A percentile compares a stretch with the other conserved stretches of the same genome.
Conservation (phyloP, 2,797 vertebrate species). For the Pyrocephalus nanus region DNA sequence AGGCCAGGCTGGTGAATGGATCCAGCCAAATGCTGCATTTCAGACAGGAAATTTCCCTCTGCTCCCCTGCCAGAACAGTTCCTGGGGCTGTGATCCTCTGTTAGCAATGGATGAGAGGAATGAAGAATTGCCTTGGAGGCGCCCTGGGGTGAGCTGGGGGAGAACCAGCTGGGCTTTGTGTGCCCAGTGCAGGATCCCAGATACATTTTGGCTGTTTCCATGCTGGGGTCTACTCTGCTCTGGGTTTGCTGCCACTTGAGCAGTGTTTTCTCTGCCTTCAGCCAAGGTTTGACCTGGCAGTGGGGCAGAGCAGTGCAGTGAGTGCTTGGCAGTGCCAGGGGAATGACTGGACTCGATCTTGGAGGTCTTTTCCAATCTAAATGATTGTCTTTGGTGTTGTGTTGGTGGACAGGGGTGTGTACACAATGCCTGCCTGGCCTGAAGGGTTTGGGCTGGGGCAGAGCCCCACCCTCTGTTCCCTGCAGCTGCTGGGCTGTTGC, state of each 20-base stretch:
- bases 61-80: neutral
- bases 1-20: neutral
- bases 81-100: neutral
- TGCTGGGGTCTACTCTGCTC: neutral
- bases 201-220: rapidly evolving
- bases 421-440: rapidly evolving
- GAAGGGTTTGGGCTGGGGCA: neutral
- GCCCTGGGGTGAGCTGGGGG: rapidly evolving
- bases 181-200: neutral
- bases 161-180: neutral
- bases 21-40: neutral
- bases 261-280: neutral
- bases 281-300: neutral
- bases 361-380: rapidly evolving
- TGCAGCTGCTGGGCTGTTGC: neutral
- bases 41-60: neutral
- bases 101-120: neutral
- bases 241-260: neutral
- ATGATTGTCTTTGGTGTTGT: neutral
- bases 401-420: rapidly evolving
- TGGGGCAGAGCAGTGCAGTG: neutral
- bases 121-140: neutral
- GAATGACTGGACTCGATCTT: neutral
- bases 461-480: rapidly evolving
- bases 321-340: neutral